phyloP scores from a whole-genome alignment of 2,888 invertebrate species.

The Ptychoptera albimana region DNA sequence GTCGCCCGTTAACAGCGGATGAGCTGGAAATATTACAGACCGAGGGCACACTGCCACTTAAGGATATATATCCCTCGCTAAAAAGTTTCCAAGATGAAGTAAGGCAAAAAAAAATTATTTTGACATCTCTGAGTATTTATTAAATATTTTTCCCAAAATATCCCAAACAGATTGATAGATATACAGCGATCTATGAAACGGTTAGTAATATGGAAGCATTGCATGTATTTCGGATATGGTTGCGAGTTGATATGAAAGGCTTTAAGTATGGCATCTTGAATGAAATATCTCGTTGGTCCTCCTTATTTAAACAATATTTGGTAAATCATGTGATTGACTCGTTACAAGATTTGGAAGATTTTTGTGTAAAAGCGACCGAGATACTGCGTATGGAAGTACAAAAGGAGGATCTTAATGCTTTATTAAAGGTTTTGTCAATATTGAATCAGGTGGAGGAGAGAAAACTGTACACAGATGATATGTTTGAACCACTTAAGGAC shows the following conservation, averaged over 20 bases:
- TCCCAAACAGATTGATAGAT: slow-evolving; percentile 70
- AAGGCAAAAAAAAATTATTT: no score
- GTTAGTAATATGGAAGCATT: slow-evolving; percentile 49
- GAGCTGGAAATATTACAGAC: slow-evolving; percentile 33
- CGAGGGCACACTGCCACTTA: slow-evolving; percentile 9
- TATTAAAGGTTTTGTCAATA: slow-evolving; percentile 70
- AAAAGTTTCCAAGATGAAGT: slow-evolving; percentile 58
- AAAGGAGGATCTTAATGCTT: slow-evolving; percentile 74
- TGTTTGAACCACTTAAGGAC: slow-evolving; percentile 80
- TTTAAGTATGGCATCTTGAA: slow-evolving; percentile 72
- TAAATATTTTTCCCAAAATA: no score
- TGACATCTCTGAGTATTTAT: no score
- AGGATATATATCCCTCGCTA: slow-evolving; percentile 16
- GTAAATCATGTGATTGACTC: slow-evolving; percentile 56
- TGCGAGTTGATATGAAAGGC: slow-evolving; percentile 58
- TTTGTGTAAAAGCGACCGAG: slow-evolving; percentile 56
- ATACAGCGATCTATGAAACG: slow-evolving; percentile 60
- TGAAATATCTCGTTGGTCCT: slow-evolving; percentile 75
- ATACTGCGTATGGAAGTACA: slow-evolving; percentile 54
- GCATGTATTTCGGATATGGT: slow-evolving; percentile 61
- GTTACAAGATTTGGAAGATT: slow-evolving; percentile 55
- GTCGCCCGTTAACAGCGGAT: slow-evolving; percentile 52
- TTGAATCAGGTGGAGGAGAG: slow-evolving; percentile 63
- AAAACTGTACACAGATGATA: slow-evolving; percentile 60
- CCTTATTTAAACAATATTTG: slow-evolving; percentile 72